A percentile compares a stretch with the other conserved stretches of the same genome.
Evolutionary conservation across 2,797 vertebrate genomes (phyloP).

Genomic region (Sebastes vulpes): DNA sequence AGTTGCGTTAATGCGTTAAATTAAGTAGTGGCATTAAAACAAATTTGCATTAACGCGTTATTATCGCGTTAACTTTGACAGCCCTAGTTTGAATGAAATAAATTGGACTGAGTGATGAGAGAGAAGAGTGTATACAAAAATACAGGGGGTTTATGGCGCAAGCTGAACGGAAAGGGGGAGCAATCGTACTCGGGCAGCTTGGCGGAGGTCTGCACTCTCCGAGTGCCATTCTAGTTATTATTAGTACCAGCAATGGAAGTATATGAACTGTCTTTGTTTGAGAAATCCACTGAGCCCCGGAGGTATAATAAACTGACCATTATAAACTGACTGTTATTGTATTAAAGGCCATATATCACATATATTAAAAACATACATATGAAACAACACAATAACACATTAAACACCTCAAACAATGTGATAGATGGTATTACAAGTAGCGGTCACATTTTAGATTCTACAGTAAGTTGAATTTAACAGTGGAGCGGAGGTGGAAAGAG

Average conservation of each 20-base stretch:
- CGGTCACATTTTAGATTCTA: not conserved
- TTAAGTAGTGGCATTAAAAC: too few species aligned
- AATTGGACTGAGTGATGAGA: too few species aligned
- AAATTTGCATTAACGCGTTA: too few species aligned
- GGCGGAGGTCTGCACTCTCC: too few species aligned
- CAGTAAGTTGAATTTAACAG: not conserved
- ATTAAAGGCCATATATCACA: not conserved
- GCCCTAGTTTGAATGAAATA: too few species aligned
- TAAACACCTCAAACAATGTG: not conserved
- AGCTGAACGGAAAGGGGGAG: too few species aligned
- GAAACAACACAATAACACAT: not conserved
- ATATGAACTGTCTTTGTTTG: not conserved
- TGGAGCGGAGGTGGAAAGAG: not conserved
- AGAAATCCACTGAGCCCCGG: not conserved
- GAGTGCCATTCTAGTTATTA: not conserved
- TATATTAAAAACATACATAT: not conserved
- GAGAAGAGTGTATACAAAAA: too few species aligned
- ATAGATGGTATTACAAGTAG: not conserved
- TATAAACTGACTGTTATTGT: not conserved
- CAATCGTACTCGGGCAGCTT: too few species aligned
- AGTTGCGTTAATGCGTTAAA: too few species aligned
- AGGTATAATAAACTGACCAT: not conserved
- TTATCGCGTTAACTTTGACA: too few species aligned
- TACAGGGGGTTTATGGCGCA: rapidly evolving
- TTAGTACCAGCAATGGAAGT: not conserved